Base-by-base conservation (phyloP, 1,140 invertebrate species). In the Augochlora pura region DNA sequence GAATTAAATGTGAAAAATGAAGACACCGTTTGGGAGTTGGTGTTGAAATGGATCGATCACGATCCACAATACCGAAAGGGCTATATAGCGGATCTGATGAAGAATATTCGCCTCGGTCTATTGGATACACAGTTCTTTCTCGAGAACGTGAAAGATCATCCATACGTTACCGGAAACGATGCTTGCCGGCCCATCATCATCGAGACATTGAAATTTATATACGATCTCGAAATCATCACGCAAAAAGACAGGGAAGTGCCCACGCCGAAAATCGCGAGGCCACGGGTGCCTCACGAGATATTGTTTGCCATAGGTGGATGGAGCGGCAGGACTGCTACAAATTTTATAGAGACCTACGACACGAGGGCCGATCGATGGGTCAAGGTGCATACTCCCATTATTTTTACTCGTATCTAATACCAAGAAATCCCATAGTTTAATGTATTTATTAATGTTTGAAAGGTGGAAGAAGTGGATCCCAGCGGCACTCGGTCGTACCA, bases 41-140 rank as follows among this genome's bases (percentile, higher is more conserved):
- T 95, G 0, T 69, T 96, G 6, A 92, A 93, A 23, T 96, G 96
- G 96, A 95, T 96, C 32, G 93, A 95, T 63, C 84, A 94, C 62
- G 94, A 96, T 86, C 94, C 95, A 0, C 93, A 94, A n/a, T 90
- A 88, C 8, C 94, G 96, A 12, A 95, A 95, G 88, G 86, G 93
- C 39, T 91, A 96, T 82, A 96, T 97, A 9, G 94, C 96, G 0
- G 93, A 95, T 46, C 91, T 99, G 0, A 96, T 99, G 94, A 95
- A 95, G 57, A 96, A 96, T 72, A 96, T 98, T 80, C 94, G 97
- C 25, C 94, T 98, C 3, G 97, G 98, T 8, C 93, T 98, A 1
- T 93, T 99, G 85, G 96, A 98, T 71, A 97, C 97, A 0, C 95
- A 97, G 66, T 96, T 95, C 87, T 96, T 97, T 87, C 90, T 96